These are phyloP conservation scores for Branchellion lobata DNA, from an alignment of 2,888 invertebrate species.

Conservation along the genomic window DNA sequence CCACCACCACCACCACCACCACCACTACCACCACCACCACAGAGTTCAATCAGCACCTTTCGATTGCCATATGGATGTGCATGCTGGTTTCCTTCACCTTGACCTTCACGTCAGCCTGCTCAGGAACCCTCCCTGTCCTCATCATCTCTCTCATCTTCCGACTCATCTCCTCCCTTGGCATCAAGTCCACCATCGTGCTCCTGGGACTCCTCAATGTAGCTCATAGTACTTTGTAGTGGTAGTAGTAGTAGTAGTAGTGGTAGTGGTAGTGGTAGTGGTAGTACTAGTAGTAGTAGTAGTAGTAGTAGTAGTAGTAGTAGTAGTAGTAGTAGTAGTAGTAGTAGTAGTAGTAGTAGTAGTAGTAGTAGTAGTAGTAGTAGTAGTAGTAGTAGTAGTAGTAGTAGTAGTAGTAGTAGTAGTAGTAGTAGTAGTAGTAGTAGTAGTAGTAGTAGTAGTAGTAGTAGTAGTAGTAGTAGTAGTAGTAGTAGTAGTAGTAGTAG, in stretches of 20 bases:
- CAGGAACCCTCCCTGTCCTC: conserved; percentile 58
- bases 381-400: too few relatives aligned
- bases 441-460: too few relatives aligned
- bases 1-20: not conserved
- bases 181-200: conserved; percentile 84
- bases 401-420: too few relatives aligned
- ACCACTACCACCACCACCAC: conserved; percentile 1
- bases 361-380: too few relatives aligned
- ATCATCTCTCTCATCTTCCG: conserved; percentile 74
- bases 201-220: conserved; percentile 81
- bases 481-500: conserved; percentile 22
- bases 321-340: conserved; percentile 26
- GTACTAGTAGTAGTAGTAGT: conserved; percentile 24
- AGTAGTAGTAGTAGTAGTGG: too few relatives aligned
- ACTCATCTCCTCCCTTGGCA: conserved; percentile 84
- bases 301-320: conserved; percentile 29
- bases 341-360: too few relatives aligned
- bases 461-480: conserved; percentile 3
- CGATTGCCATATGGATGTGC: conserved; percentile 73
- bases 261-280: not conserved
- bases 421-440: too few relatives aligned
- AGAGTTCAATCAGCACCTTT: conserved; percentile 81
- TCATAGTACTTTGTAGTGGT: not conserved
- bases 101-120: conserved; percentile 58
- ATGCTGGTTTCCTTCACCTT: conserved; percentile 61